Conservation (phyloP, 2,113 vertebrate genomes). For the Podocnemis expansa region DNA sequence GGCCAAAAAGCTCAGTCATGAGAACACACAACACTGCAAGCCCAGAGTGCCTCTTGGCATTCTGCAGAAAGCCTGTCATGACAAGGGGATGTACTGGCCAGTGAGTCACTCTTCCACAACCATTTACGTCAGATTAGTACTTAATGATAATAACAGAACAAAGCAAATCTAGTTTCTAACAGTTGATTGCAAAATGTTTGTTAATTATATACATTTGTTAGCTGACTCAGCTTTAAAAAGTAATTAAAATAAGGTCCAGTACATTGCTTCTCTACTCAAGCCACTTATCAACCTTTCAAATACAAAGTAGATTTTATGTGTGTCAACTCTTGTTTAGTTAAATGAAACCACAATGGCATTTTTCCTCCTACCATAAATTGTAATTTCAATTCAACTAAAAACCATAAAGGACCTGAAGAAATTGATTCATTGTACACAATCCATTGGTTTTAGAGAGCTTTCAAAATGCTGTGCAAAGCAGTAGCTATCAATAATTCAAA, state of each 20-base stretch:
- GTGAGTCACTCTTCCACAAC: neutral
- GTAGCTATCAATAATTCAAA: neutral
- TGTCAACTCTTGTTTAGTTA: conserved; percentile 1
- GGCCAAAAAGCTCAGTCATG: neutral
- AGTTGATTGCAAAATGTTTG: neutral
- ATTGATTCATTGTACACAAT: conserved; percentile 1
- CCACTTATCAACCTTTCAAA: neutral
- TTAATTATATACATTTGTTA: neutral
- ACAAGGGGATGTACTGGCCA: neutral
- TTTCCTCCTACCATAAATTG: neutral
- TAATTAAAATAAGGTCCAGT: conserved; percentile 23
- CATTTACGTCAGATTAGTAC: neutral
- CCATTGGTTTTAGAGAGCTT: neutral
- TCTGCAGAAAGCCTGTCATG: neutral
- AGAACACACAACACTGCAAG: neutral
- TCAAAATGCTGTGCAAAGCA: neutral
- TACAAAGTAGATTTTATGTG: neutral
- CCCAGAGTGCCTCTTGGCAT: neutral
- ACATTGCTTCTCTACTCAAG: neutral
- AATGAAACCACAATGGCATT: neutral
- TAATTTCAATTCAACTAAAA: neutral
- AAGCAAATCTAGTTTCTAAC: neutral
- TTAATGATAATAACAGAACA: neutral
- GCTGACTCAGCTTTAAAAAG: neutral
- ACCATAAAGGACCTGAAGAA: neutral